These are phyloP conservation scores for Chromobotia macracanthus DNA, from an alignment of 2,797 vertebrate genomes.

Conservation along the genomic window DNA sequence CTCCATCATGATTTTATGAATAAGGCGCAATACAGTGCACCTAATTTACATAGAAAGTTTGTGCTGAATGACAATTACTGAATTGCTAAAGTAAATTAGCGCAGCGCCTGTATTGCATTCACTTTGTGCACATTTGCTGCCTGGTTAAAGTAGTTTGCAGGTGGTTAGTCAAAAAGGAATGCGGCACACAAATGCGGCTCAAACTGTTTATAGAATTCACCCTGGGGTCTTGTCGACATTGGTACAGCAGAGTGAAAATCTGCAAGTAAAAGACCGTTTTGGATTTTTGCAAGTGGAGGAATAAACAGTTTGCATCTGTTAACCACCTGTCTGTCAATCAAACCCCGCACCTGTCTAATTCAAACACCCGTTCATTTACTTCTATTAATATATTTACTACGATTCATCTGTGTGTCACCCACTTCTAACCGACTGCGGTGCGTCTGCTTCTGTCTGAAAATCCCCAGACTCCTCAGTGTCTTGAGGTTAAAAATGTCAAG, in stretches of 20 bases:
- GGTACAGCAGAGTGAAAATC: not conserved
- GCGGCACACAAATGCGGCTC: not conserved
- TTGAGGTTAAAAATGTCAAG: conserved; percentile 51
- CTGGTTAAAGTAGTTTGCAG: not conserved
- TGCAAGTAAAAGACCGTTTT: not conserved
- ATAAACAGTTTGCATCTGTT: conserved; percentile 37
- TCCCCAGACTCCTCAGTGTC: conserved; percentile 15
- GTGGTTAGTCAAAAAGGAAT: not conserved
- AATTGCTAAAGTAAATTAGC: no score
- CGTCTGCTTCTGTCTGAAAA: not conserved
- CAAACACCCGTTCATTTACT: not conserved
- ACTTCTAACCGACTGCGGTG: not conserved
- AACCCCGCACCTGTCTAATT: not conserved
- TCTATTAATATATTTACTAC: conserved; percentile 1
- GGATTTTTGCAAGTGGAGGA: not conserved
- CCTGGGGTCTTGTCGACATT: not conserved
- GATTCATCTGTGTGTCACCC: not conserved
- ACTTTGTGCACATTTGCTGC: not conserved
- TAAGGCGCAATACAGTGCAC: no score
- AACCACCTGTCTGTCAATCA: conserved; percentile 13
- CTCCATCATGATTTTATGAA: no score
- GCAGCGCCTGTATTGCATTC: not conserved
- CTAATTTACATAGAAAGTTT: no score
- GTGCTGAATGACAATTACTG: no score
- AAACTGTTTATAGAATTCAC: not conserved